These are phyloP conservation scores for Odontothrips loti DNA, from an alignment of 2,888 invertebrate species.

Conservation along the genomic window DNA sequence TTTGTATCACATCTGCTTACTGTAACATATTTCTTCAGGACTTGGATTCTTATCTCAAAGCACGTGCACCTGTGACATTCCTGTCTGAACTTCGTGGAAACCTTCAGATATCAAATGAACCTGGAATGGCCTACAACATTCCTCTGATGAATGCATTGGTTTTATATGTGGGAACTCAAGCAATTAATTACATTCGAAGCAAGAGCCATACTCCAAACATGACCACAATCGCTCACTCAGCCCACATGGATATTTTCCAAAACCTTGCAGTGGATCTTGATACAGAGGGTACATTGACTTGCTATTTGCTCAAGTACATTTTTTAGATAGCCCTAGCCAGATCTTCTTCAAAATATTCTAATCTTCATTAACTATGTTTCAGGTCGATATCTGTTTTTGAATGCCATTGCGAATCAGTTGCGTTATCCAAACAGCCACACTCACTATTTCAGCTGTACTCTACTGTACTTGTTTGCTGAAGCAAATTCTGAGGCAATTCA, in stretches of 20 bases:
- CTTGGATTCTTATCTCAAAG: slow-evolving; percentile 92
- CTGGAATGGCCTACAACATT: slow-evolving; percentile 91
- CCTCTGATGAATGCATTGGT: slow-evolving; percentile 96
- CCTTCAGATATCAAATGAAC: slow-evolving; percentile 79
- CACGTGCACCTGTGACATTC: slow-evolving; percentile 91
- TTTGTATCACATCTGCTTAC: not conserved
- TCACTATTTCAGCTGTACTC: slow-evolving; percentile 97
- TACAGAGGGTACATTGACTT: slow-evolving; percentile 76
- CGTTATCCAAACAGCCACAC: slow-evolving; percentile 99
- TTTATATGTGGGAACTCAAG: slow-evolving; percentile 95
- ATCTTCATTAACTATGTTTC: slow-evolving; percentile 34
- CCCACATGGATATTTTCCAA: slow-evolving; percentile 99
- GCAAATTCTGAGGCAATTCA: slow-evolving; percentile 97
- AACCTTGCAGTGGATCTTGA: slow-evolving; percentile 97
- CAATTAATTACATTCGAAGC: slow-evolving; percentile 83
- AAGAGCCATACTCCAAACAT: slow-evolving; percentile 92
- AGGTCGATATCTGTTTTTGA: slow-evolving; percentile 87
- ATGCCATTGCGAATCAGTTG: slow-evolving; percentile 97
- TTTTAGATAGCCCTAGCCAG: not conserved
- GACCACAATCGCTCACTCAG: slow-evolving; percentile 96
- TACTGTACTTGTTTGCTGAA: slow-evolving; percentile 94
- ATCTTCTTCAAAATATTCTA: not conserved
- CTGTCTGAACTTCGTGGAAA: slow-evolving; percentile 86
- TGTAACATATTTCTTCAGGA: slow-evolving; percentile 51
- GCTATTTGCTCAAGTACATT: not conserved